phyloP scores from a whole-genome alignment of 1,140 invertebrate genomes.

The Paraescarpia echinospica region DNA sequence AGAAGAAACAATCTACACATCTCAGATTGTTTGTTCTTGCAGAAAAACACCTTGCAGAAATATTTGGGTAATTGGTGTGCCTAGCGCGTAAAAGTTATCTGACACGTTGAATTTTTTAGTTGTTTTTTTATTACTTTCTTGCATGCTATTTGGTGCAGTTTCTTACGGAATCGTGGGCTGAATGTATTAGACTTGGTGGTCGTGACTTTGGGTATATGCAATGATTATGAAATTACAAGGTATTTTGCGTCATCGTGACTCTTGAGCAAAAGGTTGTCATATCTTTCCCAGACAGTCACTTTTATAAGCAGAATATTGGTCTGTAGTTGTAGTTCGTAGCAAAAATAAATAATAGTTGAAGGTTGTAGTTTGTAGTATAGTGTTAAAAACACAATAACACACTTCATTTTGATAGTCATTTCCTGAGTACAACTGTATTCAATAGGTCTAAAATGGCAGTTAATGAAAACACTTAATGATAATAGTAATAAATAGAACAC shows the following conservation, averaged over 20 bases:
- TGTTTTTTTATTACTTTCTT: not conserved
- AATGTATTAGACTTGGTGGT: not conserved
- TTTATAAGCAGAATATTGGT: not conserved
- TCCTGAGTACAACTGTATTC: no score
- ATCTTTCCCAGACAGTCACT: not conserved
- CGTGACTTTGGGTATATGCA: not conserved
- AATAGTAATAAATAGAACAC: no score
- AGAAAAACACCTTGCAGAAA: not conserved
- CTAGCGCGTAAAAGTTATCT: not conserved
- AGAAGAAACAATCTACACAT: not conserved
- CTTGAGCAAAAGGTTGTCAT: not conserved
- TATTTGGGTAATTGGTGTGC: not conserved
- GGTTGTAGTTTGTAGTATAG: no score
- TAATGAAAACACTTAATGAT: no score
- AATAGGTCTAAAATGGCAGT: no score
- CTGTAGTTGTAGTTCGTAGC: not conserved
- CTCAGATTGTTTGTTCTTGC: not conserved
- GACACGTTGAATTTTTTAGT: not conserved
- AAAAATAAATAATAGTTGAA: no score
- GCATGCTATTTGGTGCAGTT: not conserved
- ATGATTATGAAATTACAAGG: not conserved
- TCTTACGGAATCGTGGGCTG: not conserved
- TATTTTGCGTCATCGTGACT: not conserved
- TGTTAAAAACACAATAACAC: no score
- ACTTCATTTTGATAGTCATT: no score